Conservation (phyloP, 2,888 invertebrate species). For the Arrhopalites spinosus region DNA sequence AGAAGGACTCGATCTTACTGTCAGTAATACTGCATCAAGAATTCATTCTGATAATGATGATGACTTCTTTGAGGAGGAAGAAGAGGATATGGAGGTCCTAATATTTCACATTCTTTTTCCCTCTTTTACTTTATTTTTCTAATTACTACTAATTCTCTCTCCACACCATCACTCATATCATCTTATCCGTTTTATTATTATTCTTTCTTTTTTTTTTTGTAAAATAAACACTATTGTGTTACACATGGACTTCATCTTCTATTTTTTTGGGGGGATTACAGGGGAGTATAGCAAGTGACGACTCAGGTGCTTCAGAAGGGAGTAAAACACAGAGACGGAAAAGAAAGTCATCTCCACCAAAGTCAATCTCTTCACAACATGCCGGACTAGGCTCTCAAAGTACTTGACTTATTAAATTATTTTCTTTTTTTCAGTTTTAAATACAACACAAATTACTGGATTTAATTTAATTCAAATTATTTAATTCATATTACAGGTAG, state of each 20-base stretch:
- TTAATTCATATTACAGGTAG: no score
- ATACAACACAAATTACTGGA: no score
- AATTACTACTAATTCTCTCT: background rate
- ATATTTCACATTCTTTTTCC: background rate
- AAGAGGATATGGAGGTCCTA: conserved; percentile 66
- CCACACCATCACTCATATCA: no score
- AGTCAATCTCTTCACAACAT: conserved; percentile 43
- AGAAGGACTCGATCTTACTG: conserved; percentile 79
- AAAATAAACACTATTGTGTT: no score
- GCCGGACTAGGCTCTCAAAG: conserved; percentile 36
- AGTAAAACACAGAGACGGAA: conserved; percentile 51
- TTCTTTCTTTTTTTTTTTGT: no score
- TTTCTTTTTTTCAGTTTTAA: no score
- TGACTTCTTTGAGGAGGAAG: conserved; percentile 79
- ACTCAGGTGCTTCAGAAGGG: conserved; percentile 54
- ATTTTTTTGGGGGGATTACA: conserved; percentile 37
- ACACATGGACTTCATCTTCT: no score
- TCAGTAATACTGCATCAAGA: conserved; percentile 75
- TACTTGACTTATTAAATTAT: conserved; percentile 23
- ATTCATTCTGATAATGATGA: conserved; percentile 77
- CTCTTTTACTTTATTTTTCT: background rate
- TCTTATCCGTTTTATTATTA: background rate
- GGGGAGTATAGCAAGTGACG: conserved; percentile 56
- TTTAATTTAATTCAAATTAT: no score
- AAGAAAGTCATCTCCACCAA: conserved; percentile 50